phyloP scores from a whole-genome alignment of 2,113 vertebrate genomes.

The Nycticebus coucang region DNA sequence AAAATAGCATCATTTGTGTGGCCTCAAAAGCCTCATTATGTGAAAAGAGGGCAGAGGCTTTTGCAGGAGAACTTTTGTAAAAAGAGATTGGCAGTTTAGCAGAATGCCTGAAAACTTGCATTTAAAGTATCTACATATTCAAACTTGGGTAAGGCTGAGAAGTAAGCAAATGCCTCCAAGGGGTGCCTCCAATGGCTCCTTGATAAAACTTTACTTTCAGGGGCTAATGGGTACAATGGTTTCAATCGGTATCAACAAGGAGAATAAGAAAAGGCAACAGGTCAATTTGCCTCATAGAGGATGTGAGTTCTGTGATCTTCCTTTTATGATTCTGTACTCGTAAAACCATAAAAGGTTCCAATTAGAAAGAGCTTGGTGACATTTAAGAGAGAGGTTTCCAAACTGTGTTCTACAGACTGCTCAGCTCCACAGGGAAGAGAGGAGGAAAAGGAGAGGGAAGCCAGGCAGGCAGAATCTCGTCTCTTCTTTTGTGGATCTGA shows the following conservation, averaged over 20 bases:
- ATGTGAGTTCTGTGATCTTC: background rate
- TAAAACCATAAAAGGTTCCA: background rate
- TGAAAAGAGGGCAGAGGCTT: constrained; percentile 46
- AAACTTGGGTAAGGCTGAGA: constrained; percentile 47
- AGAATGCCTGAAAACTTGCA: constrained; percentile 29
- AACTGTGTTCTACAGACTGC: background rate
- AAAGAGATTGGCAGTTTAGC: background rate
- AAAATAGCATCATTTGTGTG: constrained; percentile 55
- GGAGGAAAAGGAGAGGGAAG: background rate
- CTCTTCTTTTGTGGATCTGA: background rate
- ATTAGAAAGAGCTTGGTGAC: background rate
- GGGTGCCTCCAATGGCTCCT: background rate
- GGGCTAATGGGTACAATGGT: background rate
- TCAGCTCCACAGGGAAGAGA: too few relatives aligned
- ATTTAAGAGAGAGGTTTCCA: background rate
- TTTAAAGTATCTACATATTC: constrained; percentile 30
- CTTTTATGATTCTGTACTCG: background rate
- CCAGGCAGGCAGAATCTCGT: too few relatives aligned
- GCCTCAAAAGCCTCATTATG: constrained; percentile 50
- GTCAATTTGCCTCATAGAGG: background rate
- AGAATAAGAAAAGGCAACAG: background rate
- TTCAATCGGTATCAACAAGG: background rate
- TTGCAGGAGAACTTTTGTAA: constrained; percentile 47
- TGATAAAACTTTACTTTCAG: constrained; percentile 31
- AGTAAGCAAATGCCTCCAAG: background rate